Percentiles rank a stretch among this genome's conserved stretches.
These are phyloP conservation scores for Columba livia DNA, from an alignment of 2,113 vertebrate species.

Conservation along the genomic window DNA sequence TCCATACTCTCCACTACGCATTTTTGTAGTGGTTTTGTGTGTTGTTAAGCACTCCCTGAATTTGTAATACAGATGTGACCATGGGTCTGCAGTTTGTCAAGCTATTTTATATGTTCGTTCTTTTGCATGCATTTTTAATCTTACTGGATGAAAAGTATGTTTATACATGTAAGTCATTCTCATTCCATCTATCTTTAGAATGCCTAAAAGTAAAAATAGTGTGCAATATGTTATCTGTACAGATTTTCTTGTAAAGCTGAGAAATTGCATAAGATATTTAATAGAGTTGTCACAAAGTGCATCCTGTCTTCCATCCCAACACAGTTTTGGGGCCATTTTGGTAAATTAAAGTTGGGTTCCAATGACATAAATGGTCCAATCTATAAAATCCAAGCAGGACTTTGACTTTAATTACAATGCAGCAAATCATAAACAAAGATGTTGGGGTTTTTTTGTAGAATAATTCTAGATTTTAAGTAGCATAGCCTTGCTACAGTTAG, in stretches of 20 bases:
- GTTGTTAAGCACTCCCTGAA: not conserved
- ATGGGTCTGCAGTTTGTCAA: not conserved
- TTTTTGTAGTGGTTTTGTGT: not conserved
- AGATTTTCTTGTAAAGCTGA: not conserved
- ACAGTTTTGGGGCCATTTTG: not conserved
- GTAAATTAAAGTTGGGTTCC: not conserved
- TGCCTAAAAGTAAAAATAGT: not conserved
- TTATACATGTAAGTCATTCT: not conserved
- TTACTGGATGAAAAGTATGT: not conserved
- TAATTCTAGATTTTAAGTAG: not conserved
- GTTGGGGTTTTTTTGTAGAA: not conserved
- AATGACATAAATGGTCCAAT: not conserved
- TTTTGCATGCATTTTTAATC: not conserved
- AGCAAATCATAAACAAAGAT: not conserved
- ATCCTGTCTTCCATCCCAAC: not conserved
- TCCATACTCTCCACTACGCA: not conserved
- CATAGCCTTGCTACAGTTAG: not conserved
- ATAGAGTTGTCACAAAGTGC: not conserved
- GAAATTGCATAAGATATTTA: not conserved
- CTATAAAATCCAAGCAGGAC: not conserved
- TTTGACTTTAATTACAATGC: not conserved
- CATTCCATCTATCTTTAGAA: not conserved
- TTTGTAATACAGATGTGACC: not conserved
- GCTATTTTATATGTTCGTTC: not conserved
- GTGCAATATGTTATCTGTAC: not conserved